phyloP scores from a whole-genome alignment of 2,113 vertebrate genomes.

The human region DNA sequence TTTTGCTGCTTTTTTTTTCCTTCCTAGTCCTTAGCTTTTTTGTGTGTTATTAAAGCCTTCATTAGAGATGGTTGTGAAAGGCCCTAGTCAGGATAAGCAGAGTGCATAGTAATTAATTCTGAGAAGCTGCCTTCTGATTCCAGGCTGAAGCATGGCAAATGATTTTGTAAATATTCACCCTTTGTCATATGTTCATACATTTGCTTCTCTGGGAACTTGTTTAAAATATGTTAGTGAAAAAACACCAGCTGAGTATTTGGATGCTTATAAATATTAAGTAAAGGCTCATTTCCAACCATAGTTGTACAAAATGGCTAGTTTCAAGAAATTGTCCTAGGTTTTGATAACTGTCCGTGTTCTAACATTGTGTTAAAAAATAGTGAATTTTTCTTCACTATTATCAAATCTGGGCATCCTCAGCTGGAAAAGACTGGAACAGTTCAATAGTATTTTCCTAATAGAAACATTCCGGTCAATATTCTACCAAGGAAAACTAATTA shows the following conservation, averaged over 20 bases:
- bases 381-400: slow-evolving; percentile 52
- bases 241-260: background rate
- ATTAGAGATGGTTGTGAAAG: background rate
- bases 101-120: background rate
- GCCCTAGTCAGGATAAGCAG: background rate
- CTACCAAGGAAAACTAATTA: slow-evolving; percentile 65
- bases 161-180: slow-evolving; percentile 11
- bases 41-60: background rate
- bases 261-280: background rate
- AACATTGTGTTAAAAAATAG: slow-evolving; percentile 34
- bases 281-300: slow-evolving; percentile 18
- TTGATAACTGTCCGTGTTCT: background rate
- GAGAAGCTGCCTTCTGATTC: slow-evolving; percentile 10
- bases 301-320: background rate
- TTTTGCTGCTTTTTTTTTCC: background rate
- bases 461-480: slow-evolving; percentile 60
- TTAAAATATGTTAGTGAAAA: slow-evolving; percentile 43
- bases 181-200: slow-evolving; percentile 46
- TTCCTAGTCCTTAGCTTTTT: background rate
- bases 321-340: slow-evolving; percentile 10
- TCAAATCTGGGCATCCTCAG: background rate
- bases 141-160: background rate
- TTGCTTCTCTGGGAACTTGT: slow-evolving; percentile 41
- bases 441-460: slow-evolving; percentile 65
- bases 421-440: slow-evolving; percentile 16